Evolutionary conservation across 2,888 invertebrate species (phyloP), one percentile per base, ranked within the genome.

Genomic region (Crossocerus cetratus): DNA sequence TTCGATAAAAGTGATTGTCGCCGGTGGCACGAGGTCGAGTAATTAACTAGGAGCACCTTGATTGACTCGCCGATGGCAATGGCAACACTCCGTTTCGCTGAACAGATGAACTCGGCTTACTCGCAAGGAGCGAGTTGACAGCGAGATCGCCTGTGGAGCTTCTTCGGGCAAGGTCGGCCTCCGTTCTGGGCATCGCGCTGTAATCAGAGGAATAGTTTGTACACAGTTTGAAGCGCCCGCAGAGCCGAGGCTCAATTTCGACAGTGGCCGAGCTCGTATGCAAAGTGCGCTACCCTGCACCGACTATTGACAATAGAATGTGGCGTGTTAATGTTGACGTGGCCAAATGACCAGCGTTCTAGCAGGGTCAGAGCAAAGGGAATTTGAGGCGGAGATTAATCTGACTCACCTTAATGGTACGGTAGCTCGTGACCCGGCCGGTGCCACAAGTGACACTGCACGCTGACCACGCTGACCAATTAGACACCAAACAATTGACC

Each of bases 381-480:
- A 53, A 56, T 54, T 32, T 32, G 1, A 32, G 8, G 11, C 11
- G 32, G 32, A 11, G 32, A 49, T 49, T 49, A 49, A 49, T 49
- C 5, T 59, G 23, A 82, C 87, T 89, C 78, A 94, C 93, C 91
- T 93, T 92, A 23, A 95, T 91, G 80, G 91, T 92, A 76, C 95
- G 91, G 74, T 90, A 91, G 83, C 94, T 93, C 85, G 93, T 93
- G 77, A 94, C 93, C 85, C 92, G 92, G 16, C 97, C 97, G 13
- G 91, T 86, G 23, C 97, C 98, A 90, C 98, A 98, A 18, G 93
- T 92, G 3, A 93, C 95, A 85, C 94, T 96, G 90, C 98, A 98
- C 0, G 93, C 91, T 23, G 95, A 93, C 97, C 97, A 98, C 60
- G 93, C 93, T 32, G 96, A 93, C 98, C 98, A 98, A 55, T 93